A percentile compares a stretch with the other conserved stretches of the same genome.
phyloP scores from a whole-genome alignment of 2,888 invertebrate genomes.

The Ophion ventricosus region DNA sequence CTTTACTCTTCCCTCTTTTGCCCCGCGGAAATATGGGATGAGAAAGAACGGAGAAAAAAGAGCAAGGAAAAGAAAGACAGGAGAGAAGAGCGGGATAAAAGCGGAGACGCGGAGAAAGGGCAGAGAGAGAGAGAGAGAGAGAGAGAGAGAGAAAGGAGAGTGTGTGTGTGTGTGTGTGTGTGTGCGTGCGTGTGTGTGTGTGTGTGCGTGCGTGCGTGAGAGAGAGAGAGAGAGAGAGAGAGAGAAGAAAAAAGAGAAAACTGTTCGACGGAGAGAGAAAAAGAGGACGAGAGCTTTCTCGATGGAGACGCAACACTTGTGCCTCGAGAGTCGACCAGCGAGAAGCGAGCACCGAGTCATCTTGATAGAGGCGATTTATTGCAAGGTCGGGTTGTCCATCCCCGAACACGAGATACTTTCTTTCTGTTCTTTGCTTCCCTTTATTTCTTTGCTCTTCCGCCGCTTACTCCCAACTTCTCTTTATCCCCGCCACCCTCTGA shows the following conservation, averaged over 20 bases:
- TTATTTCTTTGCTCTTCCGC: constrained; percentile 39
- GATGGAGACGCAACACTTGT: constrained; percentile 69
- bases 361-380: constrained; percentile 73
- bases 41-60: background rate
- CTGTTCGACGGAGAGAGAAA: constrained; percentile 6
- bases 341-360: constrained; percentile 70
- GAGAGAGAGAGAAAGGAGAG: background rate
- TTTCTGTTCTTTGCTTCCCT: constrained; percentile 41
- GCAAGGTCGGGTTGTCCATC: constrained; percentile 69
- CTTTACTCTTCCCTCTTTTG: constrained; percentile 10
- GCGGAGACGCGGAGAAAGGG: background rate
- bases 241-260: background rate
- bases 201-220: no score
- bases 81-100: background rate
- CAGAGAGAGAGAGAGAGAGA: background rate
- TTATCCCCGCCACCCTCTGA: constrained; percentile 8
- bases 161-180: no score
- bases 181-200: no score
- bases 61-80: background rate
- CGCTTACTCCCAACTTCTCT: constrained; percentile 39
- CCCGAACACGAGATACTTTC: constrained; percentile 63
- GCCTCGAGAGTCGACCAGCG: constrained; percentile 58
- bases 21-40: constrained; percentile 24
- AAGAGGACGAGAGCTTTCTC: constrained; percentile 28
- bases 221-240: background rate